Evolutionary conservation across 1,140 invertebrate genomes (phyloP).

Genomic region (Laupala kohalensis): DNA sequence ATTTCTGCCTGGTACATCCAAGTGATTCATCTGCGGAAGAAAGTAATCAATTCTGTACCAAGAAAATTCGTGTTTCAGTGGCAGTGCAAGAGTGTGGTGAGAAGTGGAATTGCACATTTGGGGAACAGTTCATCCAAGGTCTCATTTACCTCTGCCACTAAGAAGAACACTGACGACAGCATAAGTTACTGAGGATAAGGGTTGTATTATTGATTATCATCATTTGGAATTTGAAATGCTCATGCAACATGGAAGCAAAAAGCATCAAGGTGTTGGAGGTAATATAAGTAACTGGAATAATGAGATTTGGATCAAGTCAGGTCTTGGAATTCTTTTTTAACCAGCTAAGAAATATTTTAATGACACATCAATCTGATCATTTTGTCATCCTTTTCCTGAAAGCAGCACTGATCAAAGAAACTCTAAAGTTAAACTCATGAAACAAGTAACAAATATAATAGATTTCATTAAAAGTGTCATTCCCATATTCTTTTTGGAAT

Average conservation of each 20-base stretch:
- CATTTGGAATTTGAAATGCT: neutral
- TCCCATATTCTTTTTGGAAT: too few species aligned
- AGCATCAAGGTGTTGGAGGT: neutral
- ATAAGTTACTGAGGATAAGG: neutral
- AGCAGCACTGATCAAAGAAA: too few species aligned
- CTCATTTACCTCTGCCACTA: neutral
- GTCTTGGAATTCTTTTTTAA: too few species aligned
- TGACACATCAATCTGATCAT: too few species aligned
- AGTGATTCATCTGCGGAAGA: constrained; percentile 23
- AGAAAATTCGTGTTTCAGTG: neutral
- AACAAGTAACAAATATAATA: too few species aligned
- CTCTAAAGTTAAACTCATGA: too few species aligned
- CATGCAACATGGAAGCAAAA: neutral
- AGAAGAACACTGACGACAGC: neutral
- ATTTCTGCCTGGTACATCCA: constrained; percentile 25
- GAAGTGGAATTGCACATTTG: neutral
- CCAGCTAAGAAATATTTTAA: too few species aligned
- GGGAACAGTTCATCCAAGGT: neutral
- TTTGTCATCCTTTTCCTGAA: too few species aligned
- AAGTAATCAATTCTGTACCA: constrained; percentile 1
- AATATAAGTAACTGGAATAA: too few species aligned
- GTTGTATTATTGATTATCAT: neutral
- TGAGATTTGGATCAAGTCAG: too few species aligned
- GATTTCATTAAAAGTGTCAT: too few species aligned
- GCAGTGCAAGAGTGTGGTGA: neutral